These are phyloP conservation scores for Galeopterus variegatus DNA, from an alignment of 2,113 vertebrate genomes.

Conservation along the genomic window DNA sequence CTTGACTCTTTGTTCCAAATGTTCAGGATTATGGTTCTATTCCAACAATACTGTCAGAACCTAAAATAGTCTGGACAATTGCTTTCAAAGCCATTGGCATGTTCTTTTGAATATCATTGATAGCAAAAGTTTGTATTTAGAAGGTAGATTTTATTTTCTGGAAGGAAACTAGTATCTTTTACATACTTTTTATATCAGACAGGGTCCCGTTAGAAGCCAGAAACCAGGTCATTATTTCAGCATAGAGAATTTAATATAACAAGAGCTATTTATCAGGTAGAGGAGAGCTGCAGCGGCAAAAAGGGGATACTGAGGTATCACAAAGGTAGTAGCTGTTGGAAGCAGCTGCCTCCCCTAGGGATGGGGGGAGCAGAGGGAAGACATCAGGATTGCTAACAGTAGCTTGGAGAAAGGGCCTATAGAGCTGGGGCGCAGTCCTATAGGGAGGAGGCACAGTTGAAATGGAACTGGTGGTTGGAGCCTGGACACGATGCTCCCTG, in stretches of 20 bases:
- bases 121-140: constrained; percentile 58
- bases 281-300: not conserved
- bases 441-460: not conserved
- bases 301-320: not conserved
- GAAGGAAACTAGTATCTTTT: constrained; percentile 11
- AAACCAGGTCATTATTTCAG: not conserved
- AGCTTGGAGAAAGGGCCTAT: not conserved
- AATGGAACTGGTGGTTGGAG: not conserved
- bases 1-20: constrained; percentile 71
- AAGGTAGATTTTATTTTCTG: constrained; percentile 48
- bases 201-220: not conserved
- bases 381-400: not conserved
- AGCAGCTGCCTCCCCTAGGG: not conserved
- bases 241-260: not conserved
- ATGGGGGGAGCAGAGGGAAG: not conserved
- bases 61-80: constrained; percentile 72
- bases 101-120: constrained; percentile 63
- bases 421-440: not conserved
- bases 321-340: not conserved
- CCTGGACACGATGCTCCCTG: not conserved
- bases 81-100: constrained; percentile 67
- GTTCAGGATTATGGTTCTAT: constrained; percentile 53
- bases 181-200: not conserved
- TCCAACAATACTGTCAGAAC: constrained; percentile 62
- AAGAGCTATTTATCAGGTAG: not conserved